Base-by-base conservation (phyloP, 2,113 vertebrate genomes). In the Poecilia latipinna region DNA sequence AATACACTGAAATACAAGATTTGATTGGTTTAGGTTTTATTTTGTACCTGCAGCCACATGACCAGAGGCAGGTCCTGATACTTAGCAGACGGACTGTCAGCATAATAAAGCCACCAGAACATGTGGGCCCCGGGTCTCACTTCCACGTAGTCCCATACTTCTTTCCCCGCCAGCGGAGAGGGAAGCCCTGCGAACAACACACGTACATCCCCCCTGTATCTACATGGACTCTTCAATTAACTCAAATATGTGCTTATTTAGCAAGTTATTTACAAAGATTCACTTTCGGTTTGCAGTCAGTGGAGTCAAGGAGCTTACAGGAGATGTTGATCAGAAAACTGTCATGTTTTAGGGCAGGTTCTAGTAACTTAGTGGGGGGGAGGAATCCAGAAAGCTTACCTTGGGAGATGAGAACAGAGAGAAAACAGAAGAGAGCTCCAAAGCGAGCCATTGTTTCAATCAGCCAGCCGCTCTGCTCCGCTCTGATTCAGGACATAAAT, bases 71-170 rank as follows among this genome's bases (percentile, higher is more conserved):
- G 85, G 3, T 96, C 85, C 5, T 87, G 87, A 91, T 94, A 95
- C 75, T 92, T 91, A 37, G 91, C 91, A 28, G 91, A 75, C 29
- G 89, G 89, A 70, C 79, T 93, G 62, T 95, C 91, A 3, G 96
- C 94, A 42, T 96, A 95, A 75, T 98, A 99, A 2, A 99, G 95
- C 98, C 98, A 99, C 97, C 97, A 99, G 91, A 99, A 99, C 96
- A 99, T 97, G 92, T 96, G 94, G 3, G 97, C 97, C 61, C 97
- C 95, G 35, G 90, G 91, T 6, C 97, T 94, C 44, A 99, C 95
- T 0, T 96, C 88, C 80, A 97, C 96, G 42, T 99, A 99, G 19
- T 82, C 91, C 98, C 98, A 99, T 0, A 68, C 71, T 70, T 99
- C 96, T 54, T 92, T 93, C 0, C 70, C 67, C 0, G 68, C 17